These are phyloP conservation scores for Sus cebifrons DNA, from an alignment of 2,797 vertebrate genomes.

Conservation along the genomic window DNA sequence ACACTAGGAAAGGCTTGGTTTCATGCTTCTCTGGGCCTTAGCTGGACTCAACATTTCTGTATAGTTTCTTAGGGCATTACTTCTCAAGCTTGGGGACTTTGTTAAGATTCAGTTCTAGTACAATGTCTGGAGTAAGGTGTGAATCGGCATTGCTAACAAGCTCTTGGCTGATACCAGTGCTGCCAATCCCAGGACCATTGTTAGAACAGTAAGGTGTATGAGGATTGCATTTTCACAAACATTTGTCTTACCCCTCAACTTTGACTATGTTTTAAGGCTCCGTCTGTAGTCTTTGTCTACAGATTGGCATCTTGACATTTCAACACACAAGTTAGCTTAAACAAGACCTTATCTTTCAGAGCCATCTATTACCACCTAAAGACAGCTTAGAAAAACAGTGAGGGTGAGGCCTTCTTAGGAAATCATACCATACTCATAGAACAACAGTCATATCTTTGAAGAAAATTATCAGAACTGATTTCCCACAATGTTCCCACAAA, in stretches of 20 bases:
- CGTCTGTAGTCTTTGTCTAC: background rate
- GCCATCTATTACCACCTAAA: background rate
- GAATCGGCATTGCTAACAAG: background rate
- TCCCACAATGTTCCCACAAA: background rate
- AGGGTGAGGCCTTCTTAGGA: background rate
- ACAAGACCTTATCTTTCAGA: background rate
- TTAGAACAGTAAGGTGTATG: background rate
- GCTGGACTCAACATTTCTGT: background rate
- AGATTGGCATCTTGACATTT: background rate
- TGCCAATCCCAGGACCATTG: background rate
- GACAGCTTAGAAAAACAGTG: slow-evolving; percentile 10
- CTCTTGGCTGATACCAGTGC: background rate
- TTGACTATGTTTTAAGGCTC: background rate
- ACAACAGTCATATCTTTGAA: background rate
- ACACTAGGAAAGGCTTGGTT: background rate
- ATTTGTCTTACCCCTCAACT: background rate
- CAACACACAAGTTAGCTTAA: background rate
- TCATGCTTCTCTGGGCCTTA: background rate
- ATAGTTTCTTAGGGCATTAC: background rate
- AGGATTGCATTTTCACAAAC: background rate
- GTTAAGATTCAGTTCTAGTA: background rate
- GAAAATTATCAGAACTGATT: background rate
- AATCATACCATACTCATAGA: background rate
- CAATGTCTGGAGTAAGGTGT: background rate
- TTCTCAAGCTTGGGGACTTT: background rate